Evolutionary conservation across 2,113 vertebrate genomes (phyloP).

Genomic region (Oophaga pumilio): DNA sequence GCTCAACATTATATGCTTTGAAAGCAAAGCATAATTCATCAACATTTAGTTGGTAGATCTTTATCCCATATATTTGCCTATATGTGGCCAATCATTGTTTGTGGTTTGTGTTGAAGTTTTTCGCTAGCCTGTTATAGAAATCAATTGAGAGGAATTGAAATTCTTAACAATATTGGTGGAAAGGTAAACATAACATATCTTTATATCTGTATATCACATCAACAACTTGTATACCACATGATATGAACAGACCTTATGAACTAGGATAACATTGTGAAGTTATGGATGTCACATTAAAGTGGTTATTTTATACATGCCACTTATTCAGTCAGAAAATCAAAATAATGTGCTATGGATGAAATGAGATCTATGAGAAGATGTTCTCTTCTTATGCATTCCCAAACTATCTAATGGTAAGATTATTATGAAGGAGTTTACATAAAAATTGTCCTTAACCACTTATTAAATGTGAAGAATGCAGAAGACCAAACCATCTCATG

Average conservation of each 20-base stretch:
- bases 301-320: slow-evolving; percentile 57
- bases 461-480: neutral
- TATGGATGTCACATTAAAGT: slow-evolving; percentile 52
- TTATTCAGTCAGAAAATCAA: slow-evolving; percentile 61
- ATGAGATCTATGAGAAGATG: slow-evolving; percentile 52
- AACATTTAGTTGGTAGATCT: too few species aligned
- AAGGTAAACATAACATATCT: too few species aligned
- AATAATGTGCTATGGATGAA: slow-evolving; percentile 57
- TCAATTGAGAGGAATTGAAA: too few species aligned
- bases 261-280: slow-evolving; percentile 47
- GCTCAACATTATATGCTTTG: too few species aligned
- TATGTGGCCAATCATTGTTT: too few species aligned
- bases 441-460: neutral
- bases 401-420: neutral
- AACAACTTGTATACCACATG: neutral
- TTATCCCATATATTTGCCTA: too few species aligned
- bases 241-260: neutral
- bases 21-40: too few species aligned
- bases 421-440: neutral
- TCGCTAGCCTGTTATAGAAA: too few species aligned
- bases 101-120: too few species aligned
- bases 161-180: too few species aligned
- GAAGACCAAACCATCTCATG: neutral
- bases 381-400: neutral
- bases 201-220: too few species aligned